Base-by-base conservation (phyloP, 2,888 invertebrate genomes). In the Mythimna loreyi region DNA sequence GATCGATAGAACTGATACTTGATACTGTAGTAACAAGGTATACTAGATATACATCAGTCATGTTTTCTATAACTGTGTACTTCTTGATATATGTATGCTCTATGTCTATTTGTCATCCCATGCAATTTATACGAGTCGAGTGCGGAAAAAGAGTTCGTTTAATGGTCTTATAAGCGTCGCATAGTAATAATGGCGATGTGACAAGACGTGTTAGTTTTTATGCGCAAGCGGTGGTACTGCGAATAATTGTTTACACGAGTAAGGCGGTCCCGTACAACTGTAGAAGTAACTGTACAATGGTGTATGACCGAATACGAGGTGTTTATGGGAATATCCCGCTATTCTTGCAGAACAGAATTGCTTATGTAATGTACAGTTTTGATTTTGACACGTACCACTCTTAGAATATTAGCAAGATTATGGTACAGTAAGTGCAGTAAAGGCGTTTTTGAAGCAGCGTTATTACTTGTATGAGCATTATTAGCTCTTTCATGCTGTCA, bases 221-320 rank as follows among this genome's bases (percentile, higher is more conserved):
- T 75, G 60, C 67, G 58, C 80, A 61, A 21, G 50, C 80, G 52
- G 43, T 57, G 33, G 50, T 66, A 63, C 81, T 60, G 78, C 70
- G 63, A 65, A 81, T 78, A 66, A 78, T 78, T 70, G 81, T 77
- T 70, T 52, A 76, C 78, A 81, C 62, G 78, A 33, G 47, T 76
- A 76, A 76, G 77, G 81, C 81, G 59, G 76, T 13, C 23, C 40
- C 45, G 67, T 36, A 58, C 80, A 75, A 80, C 80, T 80, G 76
- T 77, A 50, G 45, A 62, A 45, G 53, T 80, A 80, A 76, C 76
- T 80, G 76, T 77, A 80, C 55, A 45, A 49, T 67, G 60, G 57
- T 80, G 76, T 77, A 57, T 55, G 69, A 45, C 63, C 45, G 43
- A 79, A 78, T 75, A 60, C 57, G 21, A 60, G 7, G 50, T 33